Evolutionary conservation across 2,888 invertebrate species (phyloP).

Genomic region (Drosophila yooni): DNA sequence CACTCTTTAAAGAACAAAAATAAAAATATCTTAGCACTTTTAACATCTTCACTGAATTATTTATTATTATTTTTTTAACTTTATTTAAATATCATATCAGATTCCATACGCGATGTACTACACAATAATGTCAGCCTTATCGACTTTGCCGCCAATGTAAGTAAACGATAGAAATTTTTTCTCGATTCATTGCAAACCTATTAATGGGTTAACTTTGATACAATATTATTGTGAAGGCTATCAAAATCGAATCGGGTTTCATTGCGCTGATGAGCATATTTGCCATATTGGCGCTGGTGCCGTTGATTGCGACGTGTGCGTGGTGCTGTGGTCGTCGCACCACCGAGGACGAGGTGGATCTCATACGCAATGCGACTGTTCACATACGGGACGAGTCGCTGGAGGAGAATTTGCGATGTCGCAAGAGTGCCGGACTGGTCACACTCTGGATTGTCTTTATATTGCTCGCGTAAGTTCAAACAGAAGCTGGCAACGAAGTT

Average conservation of each 20-base stretch:
- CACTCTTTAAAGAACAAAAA: background rate
- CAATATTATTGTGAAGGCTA: constrained; percentile 86
- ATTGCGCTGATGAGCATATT: constrained; percentile 88
- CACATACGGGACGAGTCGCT: constrained; percentile 82
- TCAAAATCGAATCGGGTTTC: constrained; percentile 90
- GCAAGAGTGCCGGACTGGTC: constrained; percentile 80
- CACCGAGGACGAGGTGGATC: constrained; percentile 85
- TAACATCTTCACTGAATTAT: background rate
- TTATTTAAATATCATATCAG: constrained; percentile 45
- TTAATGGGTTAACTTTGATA: background rate
- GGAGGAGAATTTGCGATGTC: constrained; percentile 82
- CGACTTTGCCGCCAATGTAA: constrained; percentile 83
- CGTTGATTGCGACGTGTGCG: constrained; percentile 88
- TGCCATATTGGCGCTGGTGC: constrained; percentile 88
- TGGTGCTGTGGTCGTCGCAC: constrained; percentile 85
- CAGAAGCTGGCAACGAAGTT: background rate
- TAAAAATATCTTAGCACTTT: background rate
- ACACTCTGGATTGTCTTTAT: constrained; percentile 83
- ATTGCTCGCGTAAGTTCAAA: constrained; percentile 79
- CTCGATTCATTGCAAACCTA: background rate
- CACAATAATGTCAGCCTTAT: constrained; percentile 83
- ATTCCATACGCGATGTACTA: constrained; percentile 83
- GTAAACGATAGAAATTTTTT: constrained; percentile 29
- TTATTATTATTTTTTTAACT: background rate
- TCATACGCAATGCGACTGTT: constrained; percentile 77